Evolutionary conservation across 2,797 vertebrate species (phyloP).

Genomic region (Champsocephalus gunnari): DNA sequence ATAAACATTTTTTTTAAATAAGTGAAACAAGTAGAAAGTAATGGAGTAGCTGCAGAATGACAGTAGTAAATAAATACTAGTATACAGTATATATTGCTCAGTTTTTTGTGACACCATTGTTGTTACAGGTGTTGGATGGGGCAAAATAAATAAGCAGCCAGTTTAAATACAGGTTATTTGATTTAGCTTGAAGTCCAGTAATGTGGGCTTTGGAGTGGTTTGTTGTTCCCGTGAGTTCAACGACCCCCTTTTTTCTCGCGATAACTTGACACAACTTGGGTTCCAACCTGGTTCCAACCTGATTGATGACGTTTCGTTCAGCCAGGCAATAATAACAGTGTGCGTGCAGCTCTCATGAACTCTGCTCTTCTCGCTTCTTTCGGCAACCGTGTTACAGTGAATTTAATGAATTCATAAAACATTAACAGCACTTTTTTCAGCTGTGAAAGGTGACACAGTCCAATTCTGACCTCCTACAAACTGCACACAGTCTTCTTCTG

Average conservation of each 20-base stretch:
- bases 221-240: not conserved
- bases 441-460: not conserved
- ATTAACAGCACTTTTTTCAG: not conserved
- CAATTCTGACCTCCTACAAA: not conserved
- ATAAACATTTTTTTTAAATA: too few species aligned
- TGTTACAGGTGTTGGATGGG: too few species aligned
- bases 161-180: not conserved
- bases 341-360: not conserved
- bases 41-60: too few species aligned
- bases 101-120: too few species aligned
- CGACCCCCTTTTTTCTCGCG: slow-evolving; percentile 17
- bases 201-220: not conserved
- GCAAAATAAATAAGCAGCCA: too few species aligned
- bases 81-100: too few species aligned
- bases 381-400: not conserved
- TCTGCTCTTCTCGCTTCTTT: not conserved
- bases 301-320: slow-evolving; percentile 5
- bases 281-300: not conserved
- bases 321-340: slow-evolving; percentile 50
- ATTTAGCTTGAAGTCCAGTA: not conserved
- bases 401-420: not conserved
- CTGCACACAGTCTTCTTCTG: not conserved
- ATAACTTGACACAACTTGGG: slow-evolving; percentile 13
- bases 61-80: too few species aligned
- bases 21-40: too few species aligned